Percentiles rank a stretch among this genome's conserved stretches.
These are phyloP conservation scores for Argyrosomus regius DNA, from an alignment of 2,797 vertebrate genomes.

Conservation along the genomic window DNA sequence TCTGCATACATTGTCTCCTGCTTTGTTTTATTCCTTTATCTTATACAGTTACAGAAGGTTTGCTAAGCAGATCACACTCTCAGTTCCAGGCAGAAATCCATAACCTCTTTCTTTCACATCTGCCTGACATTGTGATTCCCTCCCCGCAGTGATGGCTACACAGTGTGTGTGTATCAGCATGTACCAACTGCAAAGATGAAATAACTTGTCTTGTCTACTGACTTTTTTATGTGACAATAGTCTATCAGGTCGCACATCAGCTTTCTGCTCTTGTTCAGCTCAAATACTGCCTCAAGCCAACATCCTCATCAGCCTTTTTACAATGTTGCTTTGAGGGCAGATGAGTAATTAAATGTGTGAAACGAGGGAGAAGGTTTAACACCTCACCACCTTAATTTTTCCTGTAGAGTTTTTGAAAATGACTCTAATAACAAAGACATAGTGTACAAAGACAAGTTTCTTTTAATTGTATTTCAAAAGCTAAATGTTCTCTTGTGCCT, in stretches of 20 bases:
- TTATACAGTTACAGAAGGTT: background rate
- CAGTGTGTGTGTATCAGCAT: slow-evolving; percentile 25
- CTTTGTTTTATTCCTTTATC: slow-evolving; percentile 11
- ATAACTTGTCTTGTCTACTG: slow-evolving; percentile 31
- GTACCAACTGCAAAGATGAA: slow-evolving; percentile 24
- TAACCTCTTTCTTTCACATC: slow-evolving; percentile 25
- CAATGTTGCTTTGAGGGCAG: slow-evolving; percentile 19
- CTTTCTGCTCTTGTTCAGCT: slow-evolving; percentile 11
- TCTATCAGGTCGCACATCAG: slow-evolving; percentile 30
- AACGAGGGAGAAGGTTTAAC: slow-evolving; percentile 6
- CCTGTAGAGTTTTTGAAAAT: background rate
- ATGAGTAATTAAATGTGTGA: slow-evolving; percentile 33
- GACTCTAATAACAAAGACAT: background rate
- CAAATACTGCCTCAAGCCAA: slow-evolving; percentile 7
- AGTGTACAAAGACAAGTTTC: background rate
- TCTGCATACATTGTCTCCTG: background rate
- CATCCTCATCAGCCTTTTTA: slow-evolving; percentile 22
- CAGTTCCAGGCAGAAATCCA: slow-evolving; percentile 41
- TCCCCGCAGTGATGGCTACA: slow-evolving; percentile 6
- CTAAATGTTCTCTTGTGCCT: background rate
- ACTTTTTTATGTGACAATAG: slow-evolving; percentile 18
- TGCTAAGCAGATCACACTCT: slow-evolving; percentile 40
- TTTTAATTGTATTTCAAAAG: background rate
- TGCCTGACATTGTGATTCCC: slow-evolving; percentile 28
- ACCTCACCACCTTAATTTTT: background rate